A percentile compares a stretch with the other conserved stretches of the same genome.
Conservation (phyloP, 2,113 vertebrate species). For the Anseranas semipalmata region DNA sequence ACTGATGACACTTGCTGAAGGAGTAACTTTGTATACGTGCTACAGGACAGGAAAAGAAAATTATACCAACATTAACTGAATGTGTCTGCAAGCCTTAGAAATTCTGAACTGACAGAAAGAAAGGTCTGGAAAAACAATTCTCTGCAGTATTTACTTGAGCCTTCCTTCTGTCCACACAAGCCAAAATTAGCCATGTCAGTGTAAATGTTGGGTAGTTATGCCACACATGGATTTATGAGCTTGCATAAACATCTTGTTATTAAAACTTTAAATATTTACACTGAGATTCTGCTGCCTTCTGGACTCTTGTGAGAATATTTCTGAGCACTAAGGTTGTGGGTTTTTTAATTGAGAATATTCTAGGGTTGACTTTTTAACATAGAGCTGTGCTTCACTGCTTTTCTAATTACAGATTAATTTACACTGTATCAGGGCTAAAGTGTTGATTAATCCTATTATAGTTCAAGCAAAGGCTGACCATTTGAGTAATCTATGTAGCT, state of each 20-base stretch:
- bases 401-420: slow-evolving; percentile 29
- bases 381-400: not conserved
- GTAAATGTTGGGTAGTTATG: not conserved
- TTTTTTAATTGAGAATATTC: not conserved
- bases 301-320: slow-evolving; percentile 7
- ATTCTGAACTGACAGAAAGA: not conserved
- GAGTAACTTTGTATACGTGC: rapidly evolving
- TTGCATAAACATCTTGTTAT: slow-evolving; percentile 44
- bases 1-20: not conserved
- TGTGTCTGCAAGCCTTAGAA: not conserved
- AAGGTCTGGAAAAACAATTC: not conserved
- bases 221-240: slow-evolving; percentile 22
- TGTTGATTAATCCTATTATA: not conserved
- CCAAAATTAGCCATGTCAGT: slow-evolving; percentile 25
- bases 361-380: not conserved
- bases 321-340: not conserved
- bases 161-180: slow-evolving; percentile 7
- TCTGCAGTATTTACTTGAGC: slow-evolving; percentile 16
- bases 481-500: not conserved
- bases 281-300: slow-evolving; percentile 23
- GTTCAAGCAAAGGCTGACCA: not conserved
- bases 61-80: rapidly evolving
- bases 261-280: slow-evolving; percentile 65
- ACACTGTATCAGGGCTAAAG: not conserved
- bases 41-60: not conserved